Evolutionary conservation across 2,797 vertebrate genomes (phyloP), one percentile per base, ranked within the genome.

Genomic region (Xiphorhynchus erythropygius): DNA sequence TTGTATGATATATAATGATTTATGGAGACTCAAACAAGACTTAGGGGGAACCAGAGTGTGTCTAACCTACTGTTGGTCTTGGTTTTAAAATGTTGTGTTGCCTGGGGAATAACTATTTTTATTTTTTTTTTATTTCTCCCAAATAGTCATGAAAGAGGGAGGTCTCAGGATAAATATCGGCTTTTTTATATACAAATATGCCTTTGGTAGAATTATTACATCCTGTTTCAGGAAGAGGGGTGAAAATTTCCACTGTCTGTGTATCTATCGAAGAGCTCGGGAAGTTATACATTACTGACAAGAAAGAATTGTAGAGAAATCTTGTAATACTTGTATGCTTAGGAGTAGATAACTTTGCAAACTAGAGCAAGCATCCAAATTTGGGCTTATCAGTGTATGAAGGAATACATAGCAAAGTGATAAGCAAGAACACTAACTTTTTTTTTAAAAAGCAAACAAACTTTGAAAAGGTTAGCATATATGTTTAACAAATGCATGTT

Each of bases 321-420:
- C 37, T 57, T 75, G 13, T 60, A 59, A 74, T 52, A n/a, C 2
- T 13, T 73, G 17, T 52, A 22, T 0, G 0, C 11, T 86, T 3
- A 4, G 41, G 7, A 75, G 15, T 32, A 81, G 46, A 57, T 15
- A 57, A 35, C 19, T 47, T 81, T 69, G 50, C 28, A 62, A 87
- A 76, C 39, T 37, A 32, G 22, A 67, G 22, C 15, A 73, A 90
- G 12, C 22, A 39, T 65, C 22, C 11, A 18, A 84, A 28, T 67
- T 65, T 87, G 32, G 70, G 32, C 42, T 69, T 76, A 63, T 12
- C 59, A 78, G 8, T 69, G n/a, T 35, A 13, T 59, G 60, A 41
- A 80, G 70, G 44, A 74, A 60, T 68, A 60, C 0, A 1, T 21
- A 64, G 28, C 50, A 84, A 52, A 27, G 57, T 32, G 41, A 27